These are phyloP conservation scores for Gambelia wislizenii DNA, from an alignment of 2,797 vertebrate genomes.

Conservation along the genomic window DNA sequence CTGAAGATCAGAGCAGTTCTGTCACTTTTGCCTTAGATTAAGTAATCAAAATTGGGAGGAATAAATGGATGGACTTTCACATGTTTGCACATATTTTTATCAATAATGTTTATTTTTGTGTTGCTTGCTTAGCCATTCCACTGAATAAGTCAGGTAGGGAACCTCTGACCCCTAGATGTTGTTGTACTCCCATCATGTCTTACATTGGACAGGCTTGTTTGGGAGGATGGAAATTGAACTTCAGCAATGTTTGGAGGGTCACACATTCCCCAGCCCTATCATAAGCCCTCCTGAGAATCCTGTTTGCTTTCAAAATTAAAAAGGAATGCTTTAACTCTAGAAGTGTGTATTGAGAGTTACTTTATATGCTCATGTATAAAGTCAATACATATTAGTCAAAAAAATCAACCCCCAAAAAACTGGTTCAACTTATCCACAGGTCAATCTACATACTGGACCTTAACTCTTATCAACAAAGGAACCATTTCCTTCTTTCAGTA, in stretches of 20 bases:
- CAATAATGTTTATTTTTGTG: not conserved
- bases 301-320: not conserved
- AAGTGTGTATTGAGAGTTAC: not conserved
- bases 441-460: too few species aligned
- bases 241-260: not conserved
- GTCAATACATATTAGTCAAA: too few species aligned
- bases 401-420: too few species aligned
- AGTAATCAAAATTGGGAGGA: constrained; percentile 5
- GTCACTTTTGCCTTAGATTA: constrained; percentile 8
- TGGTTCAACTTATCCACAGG: too few species aligned
- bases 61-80: not conserved
- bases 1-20: not conserved
- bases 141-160: not conserved
- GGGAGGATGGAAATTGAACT: not conserved
- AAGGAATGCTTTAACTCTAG: not conserved
- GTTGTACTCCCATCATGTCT: too few species aligned
- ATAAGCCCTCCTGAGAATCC: not conserved
- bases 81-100: not conserved
- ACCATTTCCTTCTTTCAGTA: too few species aligned
- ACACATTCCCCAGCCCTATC: not conserved
- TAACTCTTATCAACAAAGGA: too few species aligned
- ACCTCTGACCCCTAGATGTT: too few species aligned
- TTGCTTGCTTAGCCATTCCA: not conserved
- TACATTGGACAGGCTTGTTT: not conserved
- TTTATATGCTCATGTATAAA: too few species aligned